Evolutionary conservation across 2,113 vertebrate genomes (phyloP).

Genomic region (Epinephelus cyanopodus): DNA sequence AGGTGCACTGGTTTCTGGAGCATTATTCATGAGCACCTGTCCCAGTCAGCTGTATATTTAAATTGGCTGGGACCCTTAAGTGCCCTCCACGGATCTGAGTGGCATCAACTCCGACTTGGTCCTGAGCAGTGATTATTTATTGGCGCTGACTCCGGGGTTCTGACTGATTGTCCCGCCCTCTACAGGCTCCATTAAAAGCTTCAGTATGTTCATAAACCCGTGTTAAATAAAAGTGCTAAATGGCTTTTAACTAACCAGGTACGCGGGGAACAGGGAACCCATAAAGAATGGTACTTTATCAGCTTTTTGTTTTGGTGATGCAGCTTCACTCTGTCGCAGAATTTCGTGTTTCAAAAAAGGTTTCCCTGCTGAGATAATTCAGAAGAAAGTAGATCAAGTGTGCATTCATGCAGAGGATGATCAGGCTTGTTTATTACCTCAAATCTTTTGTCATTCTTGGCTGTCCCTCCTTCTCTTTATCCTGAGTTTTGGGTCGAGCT

Average conservation of each 20-base stretch:
- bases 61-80: slow-evolving; percentile 55
- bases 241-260: slow-evolving; percentile 36
- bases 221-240: slow-evolving; percentile 59
- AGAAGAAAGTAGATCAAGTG: slow-evolving; percentile 25
- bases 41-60: slow-evolving; percentile 49
- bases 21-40: slow-evolving; percentile 69
- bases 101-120: slow-evolving; percentile 37
- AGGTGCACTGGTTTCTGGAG: background rate
- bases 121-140: slow-evolving; percentile 61
- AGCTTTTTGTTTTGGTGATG: background rate
- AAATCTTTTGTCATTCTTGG: slow-evolving; percentile 9
- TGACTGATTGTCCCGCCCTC: slow-evolving; percentile 12
- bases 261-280: background rate
- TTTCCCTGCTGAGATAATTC: background rate
- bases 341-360: slow-evolving; percentile 6
- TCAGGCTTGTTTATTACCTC: slow-evolving; percentile 29
- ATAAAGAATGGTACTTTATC: slow-evolving; percentile 17
- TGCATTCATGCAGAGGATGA: slow-evolving; percentile 31
- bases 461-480: slow-evolving; percentile 6
- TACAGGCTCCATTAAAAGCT: slow-evolving; percentile 38
- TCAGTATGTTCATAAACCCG: slow-evolving; percentile 53
- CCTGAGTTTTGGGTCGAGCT: background rate
- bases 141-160: slow-evolving; percentile 61
- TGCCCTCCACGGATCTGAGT: slow-evolving; percentile 46
- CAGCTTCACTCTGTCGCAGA: background rate